A percentile compares a stretch with the other conserved stretches of the same genome.
Conservation (phyloP, 1,140 invertebrate genomes). For the Cydia pomonella region DNA sequence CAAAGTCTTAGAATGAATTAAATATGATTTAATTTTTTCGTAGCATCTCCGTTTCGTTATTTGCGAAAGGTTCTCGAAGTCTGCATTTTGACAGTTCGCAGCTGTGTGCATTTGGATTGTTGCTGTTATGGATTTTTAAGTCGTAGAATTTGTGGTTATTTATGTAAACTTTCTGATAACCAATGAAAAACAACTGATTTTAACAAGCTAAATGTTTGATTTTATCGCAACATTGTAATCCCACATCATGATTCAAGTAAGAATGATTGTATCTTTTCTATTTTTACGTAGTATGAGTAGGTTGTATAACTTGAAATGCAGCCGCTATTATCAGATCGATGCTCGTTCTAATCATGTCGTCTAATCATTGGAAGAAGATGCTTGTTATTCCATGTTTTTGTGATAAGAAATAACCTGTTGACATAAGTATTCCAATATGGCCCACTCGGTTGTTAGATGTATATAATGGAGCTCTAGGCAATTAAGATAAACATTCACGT, state of each 20-base stretch:
- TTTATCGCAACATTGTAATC: constrained; percentile 34
- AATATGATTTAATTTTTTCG: background rate
- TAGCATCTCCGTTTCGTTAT: background rate
- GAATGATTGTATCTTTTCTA: constrained; percentile 32
- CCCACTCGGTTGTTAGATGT: constrained; percentile 44
- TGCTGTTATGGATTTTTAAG: constrained; percentile 56
- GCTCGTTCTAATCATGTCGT: background rate
- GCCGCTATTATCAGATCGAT: constrained; percentile 27
- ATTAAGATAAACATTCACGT: constrained; percentile 30
- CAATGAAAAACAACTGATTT: constrained; percentile 27
- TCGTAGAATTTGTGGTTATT: constrained; percentile 42
- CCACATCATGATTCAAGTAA: constrained; percentile 62
- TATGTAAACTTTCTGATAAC: constrained; percentile 22
- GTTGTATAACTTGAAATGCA: constrained; percentile 25
- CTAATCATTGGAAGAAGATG: background rate
- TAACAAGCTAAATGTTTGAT: constrained; percentile 17
- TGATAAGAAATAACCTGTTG: constrained; percentile 48
- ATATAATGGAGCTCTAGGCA: constrained; percentile 7
- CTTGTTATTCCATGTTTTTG: constrained; percentile 35
- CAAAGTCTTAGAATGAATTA: background rate
- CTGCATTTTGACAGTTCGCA: constrained; percentile 68
- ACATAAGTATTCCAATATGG: constrained; percentile 65
- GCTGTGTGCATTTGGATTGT: constrained; percentile 57
- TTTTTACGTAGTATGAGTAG: background rate
- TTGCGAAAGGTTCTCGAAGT: constrained; percentile 8